Evolutionary conservation across 1,140 invertebrate species (phyloP).

Genomic region (Drosophila azteca): DNA sequence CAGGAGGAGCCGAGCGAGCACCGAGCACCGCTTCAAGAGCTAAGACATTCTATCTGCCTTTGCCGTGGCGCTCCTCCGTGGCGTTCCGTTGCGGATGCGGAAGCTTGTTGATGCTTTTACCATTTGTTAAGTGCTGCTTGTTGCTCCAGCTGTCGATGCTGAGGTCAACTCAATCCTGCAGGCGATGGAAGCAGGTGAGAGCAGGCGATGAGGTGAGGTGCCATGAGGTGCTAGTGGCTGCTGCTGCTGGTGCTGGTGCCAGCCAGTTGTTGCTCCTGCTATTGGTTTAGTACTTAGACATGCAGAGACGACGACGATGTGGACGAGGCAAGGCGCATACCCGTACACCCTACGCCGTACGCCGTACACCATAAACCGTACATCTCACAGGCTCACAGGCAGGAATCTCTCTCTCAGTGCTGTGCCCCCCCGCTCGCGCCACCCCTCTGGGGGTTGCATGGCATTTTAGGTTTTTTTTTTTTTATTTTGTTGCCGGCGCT

Average conservation of each 20-base stretch:
- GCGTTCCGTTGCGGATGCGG: conserved; percentile 78
- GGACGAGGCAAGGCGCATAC: conserved; percentile 27
- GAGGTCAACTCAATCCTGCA: conserved; percentile 73
- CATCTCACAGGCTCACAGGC: conserved; percentile 52
- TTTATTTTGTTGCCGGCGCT: conserved; percentile 14
- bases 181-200: conserved; percentile 59
- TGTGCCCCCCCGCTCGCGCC: too few species aligned
- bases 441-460: conserved; percentile 23
- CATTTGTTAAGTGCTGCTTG: conserved; percentile 82
- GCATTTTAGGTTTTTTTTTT: conserved; percentile 30
- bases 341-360: conserved; percentile 16
- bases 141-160: conserved; percentile 80
- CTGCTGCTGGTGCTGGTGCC: conserved; percentile 16
- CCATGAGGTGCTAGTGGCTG: conserved; percentile 3
- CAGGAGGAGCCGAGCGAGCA: conserved; percentile 1
- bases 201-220: conserved; percentile 3
- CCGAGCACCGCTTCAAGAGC: conserved; percentile 29
- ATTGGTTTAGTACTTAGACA: conserved; percentile 76
- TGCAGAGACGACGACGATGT: conserved; percentile 40
- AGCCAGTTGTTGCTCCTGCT: conserved; percentile 61
- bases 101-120: conserved; percentile 82
- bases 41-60: conserved; percentile 78
- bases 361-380: too few species aligned
- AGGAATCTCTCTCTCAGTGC: conserved; percentile 21
- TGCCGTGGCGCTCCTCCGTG: conserved; percentile 14